A percentile compares a stretch with the other conserved stretches of the same genome.
Evolutionary conservation across 1,140 invertebrate species (phyloP).

Genomic region (Drosophila yakuba): DNA sequence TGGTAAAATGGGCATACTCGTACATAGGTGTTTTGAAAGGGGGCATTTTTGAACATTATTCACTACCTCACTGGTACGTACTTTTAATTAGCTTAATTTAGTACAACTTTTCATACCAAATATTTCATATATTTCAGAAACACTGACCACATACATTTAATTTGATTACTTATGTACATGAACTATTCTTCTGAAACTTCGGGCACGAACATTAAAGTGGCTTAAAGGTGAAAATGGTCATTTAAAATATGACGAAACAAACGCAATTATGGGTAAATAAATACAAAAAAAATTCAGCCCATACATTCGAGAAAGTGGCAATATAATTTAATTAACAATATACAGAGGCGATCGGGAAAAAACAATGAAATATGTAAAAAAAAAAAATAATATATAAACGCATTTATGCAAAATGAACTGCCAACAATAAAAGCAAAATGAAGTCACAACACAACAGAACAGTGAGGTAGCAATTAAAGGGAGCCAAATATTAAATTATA

Average conservation of each 20-base stretch:
- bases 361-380: slow-evolving; percentile 42
- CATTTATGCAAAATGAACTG: slow-evolving; percentile 35
- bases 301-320: slow-evolving; percentile 18
- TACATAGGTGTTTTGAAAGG: neutral
- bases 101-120: neutral
- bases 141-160: neutral
- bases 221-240: slow-evolving; percentile 50
- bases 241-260: slow-evolving; percentile 33
- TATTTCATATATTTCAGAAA: neutral
- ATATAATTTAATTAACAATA: slow-evolving; percentile 73
- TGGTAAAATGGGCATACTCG: slow-evolving; percentile 5
- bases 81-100: neutral
- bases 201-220: slow-evolving; percentile 29
- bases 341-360: slow-evolving; percentile 27
- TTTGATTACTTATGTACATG: slow-evolving; percentile 8
- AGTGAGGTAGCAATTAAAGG: slow-evolving; percentile 30
- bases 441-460: slow-evolving; percentile 34
- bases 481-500: slow-evolving; percentile 46
- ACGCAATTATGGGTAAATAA: slow-evolving; percentile 43
- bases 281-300: slow-evolving; percentile 3
- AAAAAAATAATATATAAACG: slow-evolving; percentile 32
- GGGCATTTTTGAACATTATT: neutral
- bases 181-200: slow-evolving; percentile 2
- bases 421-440: slow-evolving; percentile 52
- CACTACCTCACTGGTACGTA: neutral